These are phyloP conservation scores for Onthophagus sagittarius DNA, from an alignment of 2,888 invertebrate genomes.

Conservation along the genomic window DNA sequence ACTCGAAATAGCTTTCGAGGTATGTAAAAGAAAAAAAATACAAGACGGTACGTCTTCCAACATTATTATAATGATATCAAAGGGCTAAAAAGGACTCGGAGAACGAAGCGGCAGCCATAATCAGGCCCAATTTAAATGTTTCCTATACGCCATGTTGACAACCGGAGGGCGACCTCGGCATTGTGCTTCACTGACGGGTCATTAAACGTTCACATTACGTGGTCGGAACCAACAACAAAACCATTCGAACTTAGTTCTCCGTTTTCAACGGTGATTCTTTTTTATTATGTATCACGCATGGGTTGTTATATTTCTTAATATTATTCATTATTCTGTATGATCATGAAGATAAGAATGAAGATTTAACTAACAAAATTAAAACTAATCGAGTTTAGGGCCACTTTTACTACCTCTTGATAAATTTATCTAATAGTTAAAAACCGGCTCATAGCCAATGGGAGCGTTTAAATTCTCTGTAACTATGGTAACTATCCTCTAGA, in stretches of 20 bases:
- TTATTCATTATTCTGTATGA: too few relatives aligned
- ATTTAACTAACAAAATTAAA: too few relatives aligned
- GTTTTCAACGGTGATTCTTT: neutral
- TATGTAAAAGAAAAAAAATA: neutral
- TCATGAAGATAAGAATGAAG: too few relatives aligned
- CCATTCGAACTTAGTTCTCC: neutral
- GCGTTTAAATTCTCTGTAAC: too few relatives aligned
- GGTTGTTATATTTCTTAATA: too few relatives aligned
- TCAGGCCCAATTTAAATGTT: constrained; percentile 26
- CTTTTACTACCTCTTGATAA: too few relatives aligned
- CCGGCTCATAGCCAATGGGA: too few relatives aligned
- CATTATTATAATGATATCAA: neutral
- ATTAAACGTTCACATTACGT: constrained; percentile 25
- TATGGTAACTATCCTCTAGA: too few relatives aligned
- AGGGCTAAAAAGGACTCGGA: neutral
- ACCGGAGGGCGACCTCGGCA: constrained; percentile 23
- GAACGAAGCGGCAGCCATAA: constrained; percentile 14
- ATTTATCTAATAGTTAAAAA: too few relatives aligned
- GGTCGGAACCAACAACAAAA: constrained; percentile 5
- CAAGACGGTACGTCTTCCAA: neutral
- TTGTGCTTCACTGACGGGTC: constrained; percentile 26
- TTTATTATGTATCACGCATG: too few relatives aligned
- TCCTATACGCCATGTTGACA: constrained; percentile 23
- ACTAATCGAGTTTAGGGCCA: too few relatives aligned
- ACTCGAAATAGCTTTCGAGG: neutral